Evolutionary conservation across 2,888 invertebrate species (phyloP).

Genomic region (Alloscopus bannaensis): DNA sequence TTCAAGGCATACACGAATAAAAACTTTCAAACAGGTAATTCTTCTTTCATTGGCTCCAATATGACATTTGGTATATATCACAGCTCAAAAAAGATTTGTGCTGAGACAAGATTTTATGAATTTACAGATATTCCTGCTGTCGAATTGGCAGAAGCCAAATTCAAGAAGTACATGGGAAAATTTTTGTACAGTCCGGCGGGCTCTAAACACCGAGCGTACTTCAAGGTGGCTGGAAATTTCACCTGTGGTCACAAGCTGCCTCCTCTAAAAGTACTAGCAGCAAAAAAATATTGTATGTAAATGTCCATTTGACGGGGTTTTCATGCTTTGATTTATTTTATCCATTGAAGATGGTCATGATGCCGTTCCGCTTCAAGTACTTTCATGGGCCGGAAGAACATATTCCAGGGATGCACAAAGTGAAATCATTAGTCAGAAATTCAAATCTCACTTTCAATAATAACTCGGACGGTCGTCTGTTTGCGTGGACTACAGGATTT

Average conservation of each 20-base stretch:
- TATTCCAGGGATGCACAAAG: slow-evolving; percentile 82
- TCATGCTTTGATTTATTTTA: background rate
- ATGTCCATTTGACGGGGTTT: background rate
- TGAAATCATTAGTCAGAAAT: slow-evolving; percentile 79
- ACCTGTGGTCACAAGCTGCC: slow-evolving; percentile 81
- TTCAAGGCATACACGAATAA: slow-evolving; percentile 80
- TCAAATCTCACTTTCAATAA: slow-evolving; percentile 79
- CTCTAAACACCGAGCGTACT: slow-evolving; percentile 80
- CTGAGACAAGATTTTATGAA: slow-evolving; percentile 27
- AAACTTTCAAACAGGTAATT: slow-evolving; percentile 79
- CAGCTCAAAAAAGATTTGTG: background rate
- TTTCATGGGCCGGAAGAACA: slow-evolving; percentile 80
- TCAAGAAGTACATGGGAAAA: slow-evolving; percentile 81
- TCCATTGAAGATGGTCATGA: slow-evolving; percentile 78
- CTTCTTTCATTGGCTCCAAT: background rate
- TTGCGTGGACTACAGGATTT: slow-evolving; percentile 84
- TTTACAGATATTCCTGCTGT: slow-evolving; percentile 72
- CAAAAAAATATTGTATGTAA: slow-evolving; percentile 20
- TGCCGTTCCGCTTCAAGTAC: slow-evolving; percentile 80
- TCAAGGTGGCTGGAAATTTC: slow-evolving; percentile 80
- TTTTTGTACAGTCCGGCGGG: slow-evolving; percentile 83
- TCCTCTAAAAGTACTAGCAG: slow-evolving; percentile 77
- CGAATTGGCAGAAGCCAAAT: slow-evolving; percentile 78
- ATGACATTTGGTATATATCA: background rate
- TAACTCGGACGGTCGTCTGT: slow-evolving; percentile 79